Evolutionary conservation across 2,888 invertebrate genomes (phyloP).

Genomic region (Phytoseiulus persimilis): DNA sequence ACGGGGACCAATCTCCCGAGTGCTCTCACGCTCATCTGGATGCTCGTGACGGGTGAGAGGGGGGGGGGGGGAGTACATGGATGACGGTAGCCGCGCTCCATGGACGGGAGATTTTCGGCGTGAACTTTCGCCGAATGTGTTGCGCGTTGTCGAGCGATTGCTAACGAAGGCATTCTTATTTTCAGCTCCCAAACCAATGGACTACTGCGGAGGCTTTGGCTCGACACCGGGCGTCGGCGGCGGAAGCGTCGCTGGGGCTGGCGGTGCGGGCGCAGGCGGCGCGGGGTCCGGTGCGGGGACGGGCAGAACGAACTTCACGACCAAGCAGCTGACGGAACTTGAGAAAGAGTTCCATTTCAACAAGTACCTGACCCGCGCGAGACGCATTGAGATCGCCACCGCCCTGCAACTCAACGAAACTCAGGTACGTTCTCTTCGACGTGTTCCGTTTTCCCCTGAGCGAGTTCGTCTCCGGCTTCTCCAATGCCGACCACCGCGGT

Average conservation of each 20-base stretch:
- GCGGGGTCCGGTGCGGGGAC: conserved; percentile 41
- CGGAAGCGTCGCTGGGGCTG: conserved; percentile 41
- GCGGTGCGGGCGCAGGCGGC: conserved; percentile 41
- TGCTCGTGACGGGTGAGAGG: conserved; percentile 39
- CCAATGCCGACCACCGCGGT: too few species aligned
- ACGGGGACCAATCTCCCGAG: neutral
- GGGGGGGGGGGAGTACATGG: too few species aligned
- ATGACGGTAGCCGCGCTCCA: too few species aligned
- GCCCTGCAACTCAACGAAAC: conserved; percentile 93
- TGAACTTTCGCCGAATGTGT: too few species aligned
- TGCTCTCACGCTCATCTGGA: neutral
- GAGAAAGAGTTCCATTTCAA: conserved; percentile 99
- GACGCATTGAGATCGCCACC: conserved; percentile 94
- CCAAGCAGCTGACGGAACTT: conserved; percentile 95
- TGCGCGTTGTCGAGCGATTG: too few species aligned
- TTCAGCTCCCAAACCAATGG: conserved; percentile 47
- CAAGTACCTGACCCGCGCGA: conserved; percentile 90
- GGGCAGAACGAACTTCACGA: conserved; percentile 57
- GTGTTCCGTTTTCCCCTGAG: neutral
- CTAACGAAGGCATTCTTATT: too few species aligned
- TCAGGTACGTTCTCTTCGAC: conserved; percentile 56
- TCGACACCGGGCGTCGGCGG: conserved; percentile 40
- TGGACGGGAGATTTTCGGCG: too few species aligned
- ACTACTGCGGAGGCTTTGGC: conserved; percentile 45
- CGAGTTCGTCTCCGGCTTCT: neutral